Base-by-base conservation (phyloP, 2,888 invertebrate genomes). In the Trimorus sp. region DNA sequence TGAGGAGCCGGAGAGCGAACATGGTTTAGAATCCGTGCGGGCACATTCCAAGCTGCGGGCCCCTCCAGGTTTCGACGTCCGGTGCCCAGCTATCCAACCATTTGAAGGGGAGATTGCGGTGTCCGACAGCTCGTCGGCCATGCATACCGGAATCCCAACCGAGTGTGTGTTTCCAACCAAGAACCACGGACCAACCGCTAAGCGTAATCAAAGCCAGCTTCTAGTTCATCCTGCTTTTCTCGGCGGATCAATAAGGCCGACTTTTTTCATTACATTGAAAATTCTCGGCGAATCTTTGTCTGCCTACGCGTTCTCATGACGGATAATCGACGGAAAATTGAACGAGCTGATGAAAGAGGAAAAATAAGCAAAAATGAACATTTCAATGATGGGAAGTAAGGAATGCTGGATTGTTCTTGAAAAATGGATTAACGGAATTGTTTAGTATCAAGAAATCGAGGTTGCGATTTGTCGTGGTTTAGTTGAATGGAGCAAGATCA, bases 11-110 rank as follows among this genome's bases (percentile, higher is more conserved):
- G 84, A 86, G 87, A 86, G 84, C 83, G 80, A 87, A 85, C 85
- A 83, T 84, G 88, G 88, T 89, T 88, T 88, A 86, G 89, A 91
- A 91, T 91, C 90, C 87, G 89, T 89, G 89, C 90, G 86, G 90
- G 87, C 90, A 86, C 90, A 91, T 91, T 91, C 91, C 90, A 91
- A 69, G 73, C 81, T 68, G 62, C 45, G 82, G 82, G 78, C 81
- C 81, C 81, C 77, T 81, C 73, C 56, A 76, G 73, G 79, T 63
- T 71, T 45, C 65, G 78, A 87, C 87, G 88, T 89, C 88, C 90
- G 88, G 85, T 85, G 85, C 89, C 90, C 91, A 89, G 86, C 87
- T 87, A 86, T 91, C 92, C 87, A 75, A 74, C 88, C 87, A 85
- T 89, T 82, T 86, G 84, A 85, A 87, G 86, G 90, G 89, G 89